Evolutionary conservation across 2,888 invertebrate genomes (phyloP), one percentile per base, ranked within the genome.

Genomic region (Ferdinandea cuprea): DNA sequence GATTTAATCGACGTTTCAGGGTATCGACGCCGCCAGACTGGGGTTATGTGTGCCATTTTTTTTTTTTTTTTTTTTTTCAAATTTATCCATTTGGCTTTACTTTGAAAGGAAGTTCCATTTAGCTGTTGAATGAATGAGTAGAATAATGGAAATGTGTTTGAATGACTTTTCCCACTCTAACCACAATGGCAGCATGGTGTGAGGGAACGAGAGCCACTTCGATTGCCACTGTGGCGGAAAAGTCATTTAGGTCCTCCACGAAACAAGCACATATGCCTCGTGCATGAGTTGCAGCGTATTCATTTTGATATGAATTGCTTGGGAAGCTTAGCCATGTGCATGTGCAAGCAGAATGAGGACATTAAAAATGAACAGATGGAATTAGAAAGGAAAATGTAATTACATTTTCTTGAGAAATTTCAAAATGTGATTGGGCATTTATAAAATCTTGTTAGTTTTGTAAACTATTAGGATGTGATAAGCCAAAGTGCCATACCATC

Each of bases 31-130:
- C 48, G 9, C 40, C 58, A 54, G 4, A 52, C n/a, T 2, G 13
- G 8, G 40, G 15, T 13, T 2, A 13, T 7, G 48, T 48, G 25
- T 13, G 48, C 28, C 25, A 48, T 13, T 15, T 42, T 42, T 15
- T 42, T 32, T 15, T 17, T 52, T 35, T 8, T 19, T 19, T 19
- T 44, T 44, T 44, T 19, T 13, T n/a, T n/a, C n/a, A 7, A 6
- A 42, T 19, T 19, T n/a, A 28, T n/a, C 30, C 40, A 28, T 48
- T 9, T 30, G 66, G 40, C 52, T 66, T 66, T 54, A 30, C 19
- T 8, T 37, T 32, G 52, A 54, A 54, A 42, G 68, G 35, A 44
- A 46, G 56, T 46, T 56, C 54, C 66, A 68, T 68, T 68, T 68
- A 56, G 66, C 66, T 68, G 54, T 44, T 44, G 66, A 68, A 54